Evolutionary conservation across 2,888 invertebrate genomes (phyloP), one percentile per base, ranked within the genome.

Genomic region (Hesperia comma): DNA sequence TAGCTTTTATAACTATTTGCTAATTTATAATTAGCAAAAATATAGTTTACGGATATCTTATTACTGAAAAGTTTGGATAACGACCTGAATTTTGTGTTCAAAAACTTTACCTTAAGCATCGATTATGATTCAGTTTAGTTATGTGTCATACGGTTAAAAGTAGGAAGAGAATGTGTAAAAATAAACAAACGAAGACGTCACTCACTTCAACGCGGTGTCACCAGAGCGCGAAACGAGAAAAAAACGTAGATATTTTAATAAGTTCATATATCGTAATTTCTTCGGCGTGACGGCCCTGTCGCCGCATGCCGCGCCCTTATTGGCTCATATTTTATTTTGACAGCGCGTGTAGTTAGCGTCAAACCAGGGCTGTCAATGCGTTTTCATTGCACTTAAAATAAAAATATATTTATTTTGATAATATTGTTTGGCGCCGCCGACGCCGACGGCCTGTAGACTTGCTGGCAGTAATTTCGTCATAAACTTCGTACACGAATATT

Each of bases 281-380:
- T 83, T 75, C 78, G 69, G 81, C 85, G 87, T 91, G 91, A 92
- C 91, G 84, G 83, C 83, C 80, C 88, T 90, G 90, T 89, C 91
- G 79, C 72, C 89, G 83, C 76, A 69, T 79, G 81, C 75, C 83
- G 80, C 79, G 78, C 79, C 83, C 86, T 87, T 89, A 90, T 90
- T 90, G 90, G 85, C 83, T 89, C 90, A 90, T 92, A 91, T 90
- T 83, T 92, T 91, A 91, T 88, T 89, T 88, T 91, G 89, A 88
- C 88, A 87, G 85, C 75, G 82, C 77, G 77, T 73, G 77, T 79
- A 81, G 80, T 83, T 82, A 78, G 76, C 75, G 75, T 78, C 77
- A 79, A 77, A 78, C 75, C 73, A 83, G 84, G 84, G 75, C 79
- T 74, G 73, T 75, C 61, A 71, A 74, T 75, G 58, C 64, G 58